Conservation (phyloP, 2,797 vertebrate genomes). For the Pygocentrus nattereri region DNA sequence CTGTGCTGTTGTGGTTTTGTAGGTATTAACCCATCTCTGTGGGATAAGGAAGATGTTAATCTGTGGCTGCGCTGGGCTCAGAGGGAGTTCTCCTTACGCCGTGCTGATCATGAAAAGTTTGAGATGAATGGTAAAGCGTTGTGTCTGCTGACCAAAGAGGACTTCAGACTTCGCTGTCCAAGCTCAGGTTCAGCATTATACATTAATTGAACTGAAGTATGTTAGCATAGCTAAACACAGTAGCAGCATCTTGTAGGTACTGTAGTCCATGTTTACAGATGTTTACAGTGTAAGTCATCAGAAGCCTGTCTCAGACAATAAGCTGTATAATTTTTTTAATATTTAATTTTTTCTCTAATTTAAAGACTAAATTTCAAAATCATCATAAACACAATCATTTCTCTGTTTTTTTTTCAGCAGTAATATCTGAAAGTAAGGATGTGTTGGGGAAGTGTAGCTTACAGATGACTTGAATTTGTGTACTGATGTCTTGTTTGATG, state of each 20-base stretch:
- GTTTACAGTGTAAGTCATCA: no score
- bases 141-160: constrained; percentile 92
- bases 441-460: not conserved
- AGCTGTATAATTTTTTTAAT: no score
- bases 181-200: constrained; percentile 82
- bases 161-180: constrained; percentile 89
- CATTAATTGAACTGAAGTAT: not conserved
- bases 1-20: constrained; percentile 15
- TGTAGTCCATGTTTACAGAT: no score
- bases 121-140: constrained; percentile 92
- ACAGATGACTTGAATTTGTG: not conserved
- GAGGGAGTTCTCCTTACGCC: constrained; percentile 84
- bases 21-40: constrained; percentile 93
- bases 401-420: not conserved
- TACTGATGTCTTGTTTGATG: constrained; percentile 16
- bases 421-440: no score
- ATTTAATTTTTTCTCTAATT: no score
- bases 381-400: no score
- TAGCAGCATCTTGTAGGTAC: no score
- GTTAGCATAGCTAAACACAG: no score
- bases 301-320: no score
- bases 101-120: constrained; percentile 78
- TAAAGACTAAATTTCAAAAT: no score
- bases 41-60: constrained; percentile 90
- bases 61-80: constrained; percentile 93